These are phyloP conservation scores for Drosophila ercepeae DNA, from an alignment of 1,140 invertebrate species.

Conservation along the genomic window DNA sequence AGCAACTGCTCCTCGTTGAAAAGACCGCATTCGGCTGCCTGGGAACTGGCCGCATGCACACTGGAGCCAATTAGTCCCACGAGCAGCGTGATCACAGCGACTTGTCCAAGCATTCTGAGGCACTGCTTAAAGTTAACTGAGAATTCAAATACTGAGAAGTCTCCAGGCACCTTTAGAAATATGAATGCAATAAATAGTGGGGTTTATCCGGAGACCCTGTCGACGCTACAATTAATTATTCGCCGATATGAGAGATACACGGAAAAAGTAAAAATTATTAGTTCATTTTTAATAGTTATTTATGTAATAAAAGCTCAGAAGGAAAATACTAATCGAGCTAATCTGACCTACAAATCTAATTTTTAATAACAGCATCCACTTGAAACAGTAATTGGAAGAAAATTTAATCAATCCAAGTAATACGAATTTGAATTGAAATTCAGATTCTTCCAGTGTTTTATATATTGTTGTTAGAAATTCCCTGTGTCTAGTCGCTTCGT, in stretches of 20 bases:
- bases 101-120: slow-evolving; percentile 43
- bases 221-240: not conserved
- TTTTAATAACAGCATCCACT: no score
- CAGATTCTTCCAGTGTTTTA: not conserved
- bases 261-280: not conserved
- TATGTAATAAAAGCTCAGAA: no score
- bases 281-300: not conserved
- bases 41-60: slow-evolving; percentile 1
- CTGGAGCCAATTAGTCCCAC: slow-evolving; percentile 1
- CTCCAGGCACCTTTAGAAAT: not conserved
- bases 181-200: not conserved
- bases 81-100: slow-evolving; percentile 23
- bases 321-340: no score
- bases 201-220: not conserved
- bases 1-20: slow-evolving; percentile 42
- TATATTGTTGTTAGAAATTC: not conserved
- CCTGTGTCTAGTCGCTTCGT: not conserved
- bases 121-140: slow-evolving; percentile 40
- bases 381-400: no score
- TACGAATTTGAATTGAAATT: not conserved
- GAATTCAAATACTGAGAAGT: slow-evolving; percentile 5
- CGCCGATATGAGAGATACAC: not conserved
- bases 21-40: slow-evolving; percentile 35
- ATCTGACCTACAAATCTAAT: no score
- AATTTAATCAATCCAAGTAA: not conserved